phyloP scores from a whole-genome alignment of 2,113 vertebrate species.

The Mormyrus lacerda region DNA sequence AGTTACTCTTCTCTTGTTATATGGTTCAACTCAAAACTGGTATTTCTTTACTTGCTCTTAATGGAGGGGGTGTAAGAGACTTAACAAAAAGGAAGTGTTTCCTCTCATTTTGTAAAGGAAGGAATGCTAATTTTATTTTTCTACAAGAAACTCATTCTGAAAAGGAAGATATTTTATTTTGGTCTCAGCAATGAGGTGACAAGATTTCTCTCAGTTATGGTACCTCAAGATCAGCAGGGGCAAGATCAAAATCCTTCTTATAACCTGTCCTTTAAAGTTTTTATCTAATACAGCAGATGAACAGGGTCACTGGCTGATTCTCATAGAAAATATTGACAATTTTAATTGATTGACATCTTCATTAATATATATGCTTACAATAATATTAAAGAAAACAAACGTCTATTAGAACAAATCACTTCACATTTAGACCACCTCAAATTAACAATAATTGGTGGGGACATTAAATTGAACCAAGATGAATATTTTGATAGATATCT shows the following conservation, averaged over 20 bases:
- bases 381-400: background rate
- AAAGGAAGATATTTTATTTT: constrained; percentile 5
- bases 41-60: constrained; percentile 12
- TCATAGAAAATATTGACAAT: background rate
- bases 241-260: constrained; percentile 11
- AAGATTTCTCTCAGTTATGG: constrained; percentile 15
- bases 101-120: constrained; percentile 23
- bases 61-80: constrained; percentile 13
- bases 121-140: constrained; percentile 18
- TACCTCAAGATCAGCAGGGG: constrained; percentile 14
- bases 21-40: constrained; percentile 13
- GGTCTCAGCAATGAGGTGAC: constrained; percentile 1
- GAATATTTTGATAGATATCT: background rate
- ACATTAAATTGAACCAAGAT: constrained; percentile 19
- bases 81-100: constrained; percentile 16
- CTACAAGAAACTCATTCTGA: constrained; percentile 23
- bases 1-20: background rate
- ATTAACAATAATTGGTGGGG: background rate
- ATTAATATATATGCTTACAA: constrained; percentile 25
- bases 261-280: constrained; percentile 12
- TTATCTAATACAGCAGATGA: background rate
- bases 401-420: background rate
- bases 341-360: constrained; percentile 14
- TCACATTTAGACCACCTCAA: background rate
- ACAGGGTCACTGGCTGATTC: constrained; percentile 12